Percentiles rank a stretch among this genome's conserved stretches.
These are phyloP conservation scores for Conomelus anceps DNA, from an alignment of 2,888 invertebrate genomes.

Conservation along the genomic window DNA sequence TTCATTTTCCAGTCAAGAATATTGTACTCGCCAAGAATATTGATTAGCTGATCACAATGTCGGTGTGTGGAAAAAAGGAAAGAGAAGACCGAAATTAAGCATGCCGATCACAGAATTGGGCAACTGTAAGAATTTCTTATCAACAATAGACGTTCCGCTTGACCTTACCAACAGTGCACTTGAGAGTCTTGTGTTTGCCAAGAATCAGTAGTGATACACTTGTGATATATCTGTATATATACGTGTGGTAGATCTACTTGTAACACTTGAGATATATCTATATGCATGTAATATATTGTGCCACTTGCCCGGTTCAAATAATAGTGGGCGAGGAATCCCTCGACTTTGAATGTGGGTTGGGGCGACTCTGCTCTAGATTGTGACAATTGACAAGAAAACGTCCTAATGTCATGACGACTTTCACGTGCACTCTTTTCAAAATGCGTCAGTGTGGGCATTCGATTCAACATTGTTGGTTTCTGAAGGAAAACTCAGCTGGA, in stretches of 20 bases:
- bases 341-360: background rate
- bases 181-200: background rate
- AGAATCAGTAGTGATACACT: background rate
- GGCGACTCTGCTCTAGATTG: background rate
- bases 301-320: background rate
- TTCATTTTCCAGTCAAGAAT: background rate
- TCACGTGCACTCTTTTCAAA: background rate
- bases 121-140: background rate
- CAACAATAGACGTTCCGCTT: background rate
- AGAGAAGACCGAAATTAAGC: background rate
- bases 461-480: background rate
- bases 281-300: background rate
- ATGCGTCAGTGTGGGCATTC: background rate
- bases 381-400: background rate
- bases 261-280: too few species aligned
- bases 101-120: background rate
- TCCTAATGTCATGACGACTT: background rate
- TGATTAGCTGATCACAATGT: background rate
- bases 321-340: background rate
- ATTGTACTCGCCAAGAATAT: background rate
- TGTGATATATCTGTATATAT: too few species aligned
- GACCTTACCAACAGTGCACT: background rate
- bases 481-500: background rate
- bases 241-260: too few species aligned
- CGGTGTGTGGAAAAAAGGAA: background rate